Evolutionary conservation across 2,888 invertebrate species (phyloP).

Genomic region (Agrotis exclamationis): DNA sequence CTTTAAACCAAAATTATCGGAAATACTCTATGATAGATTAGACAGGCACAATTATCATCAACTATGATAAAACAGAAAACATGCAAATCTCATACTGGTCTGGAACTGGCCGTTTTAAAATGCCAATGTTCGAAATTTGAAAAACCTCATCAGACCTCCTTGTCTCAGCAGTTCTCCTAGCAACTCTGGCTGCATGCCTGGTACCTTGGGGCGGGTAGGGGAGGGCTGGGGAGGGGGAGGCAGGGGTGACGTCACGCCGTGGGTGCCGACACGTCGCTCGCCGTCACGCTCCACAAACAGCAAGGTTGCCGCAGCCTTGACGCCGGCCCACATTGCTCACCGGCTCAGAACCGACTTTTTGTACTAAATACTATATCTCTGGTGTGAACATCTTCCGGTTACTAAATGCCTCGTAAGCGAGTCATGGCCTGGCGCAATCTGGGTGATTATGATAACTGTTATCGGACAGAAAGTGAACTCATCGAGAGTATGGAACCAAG

Average conservation of each 20-base stretch:
- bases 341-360: conserved; percentile 85
- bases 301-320: conserved; percentile 90
- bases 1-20: neutral
- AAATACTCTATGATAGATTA: neutral
- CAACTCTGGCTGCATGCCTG: conserved; percentile 47
- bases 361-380: conserved; percentile 78
- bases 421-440: conserved; percentile 51
- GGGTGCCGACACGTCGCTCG: conserved; percentile 90
- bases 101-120: no score
- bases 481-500: conserved; percentile 1
- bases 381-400: conserved; percentile 75
- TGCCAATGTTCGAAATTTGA: neutral
- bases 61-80: no score
- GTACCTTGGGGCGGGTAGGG: conserved; percentile 46
- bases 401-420: conserved; percentile 57
- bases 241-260: conserved; percentile 84
- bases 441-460: conserved; percentile 45
- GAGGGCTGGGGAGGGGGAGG: conserved; percentile 58
- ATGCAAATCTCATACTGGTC: neutral
- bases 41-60: neutral
- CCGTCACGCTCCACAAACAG: conserved; percentile 91
- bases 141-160: conserved; percentile 6
- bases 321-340: conserved; percentile 88
- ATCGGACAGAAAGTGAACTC: conserved; percentile 39
- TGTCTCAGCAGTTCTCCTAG: conserved; percentile 28